A percentile compares a stretch with the other conserved stretches of the same genome.
phyloP scores from a whole-genome alignment of 1,140 invertebrate species.

The Spodoptera litura region DNA sequence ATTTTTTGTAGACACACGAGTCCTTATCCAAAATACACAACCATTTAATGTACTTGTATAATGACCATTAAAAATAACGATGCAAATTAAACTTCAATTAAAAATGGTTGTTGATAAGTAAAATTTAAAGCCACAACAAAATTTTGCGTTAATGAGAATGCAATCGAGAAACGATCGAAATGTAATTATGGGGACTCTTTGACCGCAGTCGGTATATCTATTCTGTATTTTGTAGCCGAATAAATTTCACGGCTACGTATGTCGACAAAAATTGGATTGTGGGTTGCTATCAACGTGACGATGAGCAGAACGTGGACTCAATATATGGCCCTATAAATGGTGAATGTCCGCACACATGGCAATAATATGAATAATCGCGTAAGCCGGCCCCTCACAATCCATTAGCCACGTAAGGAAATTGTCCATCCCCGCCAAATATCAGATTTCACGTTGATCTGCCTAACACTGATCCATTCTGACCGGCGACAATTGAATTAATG shows the following conservation, averaged over 20 bases:
- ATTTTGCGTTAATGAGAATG: constrained; percentile 42
- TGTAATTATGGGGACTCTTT: constrained; percentile 35
- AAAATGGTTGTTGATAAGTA: constrained; percentile 24
- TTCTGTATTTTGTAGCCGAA: not conserved
- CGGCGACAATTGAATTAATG: constrained; percentile 82
- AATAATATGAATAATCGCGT: constrained; percentile 53
- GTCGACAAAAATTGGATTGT: not conserved
- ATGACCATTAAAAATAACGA: constrained; percentile 14
- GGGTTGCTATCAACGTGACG: not conserved
- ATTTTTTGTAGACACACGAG: no score
- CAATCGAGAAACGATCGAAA: constrained; percentile 38
- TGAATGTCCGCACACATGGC: constrained; percentile 35
- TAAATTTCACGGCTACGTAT: not conserved
- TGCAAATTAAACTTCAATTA: constrained; percentile 32
- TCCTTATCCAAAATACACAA: not conserved
- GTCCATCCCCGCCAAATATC: constrained; percentile 80
- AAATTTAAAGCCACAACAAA: constrained; percentile 35
- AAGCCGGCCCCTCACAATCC: constrained; percentile 66
- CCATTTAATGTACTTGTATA: not conserved
- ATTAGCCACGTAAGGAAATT: constrained; percentile 78
- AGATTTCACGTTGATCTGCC: constrained; percentile 82
- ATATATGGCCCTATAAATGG: constrained; percentile 20
- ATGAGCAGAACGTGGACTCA: constrained; percentile 22
- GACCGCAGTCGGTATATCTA: constrained; percentile 9
- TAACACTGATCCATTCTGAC: constrained; percentile 81